Evolutionary conservation across 2,797 vertebrate genomes (phyloP).

Genomic region (Danionella dracula): DNA sequence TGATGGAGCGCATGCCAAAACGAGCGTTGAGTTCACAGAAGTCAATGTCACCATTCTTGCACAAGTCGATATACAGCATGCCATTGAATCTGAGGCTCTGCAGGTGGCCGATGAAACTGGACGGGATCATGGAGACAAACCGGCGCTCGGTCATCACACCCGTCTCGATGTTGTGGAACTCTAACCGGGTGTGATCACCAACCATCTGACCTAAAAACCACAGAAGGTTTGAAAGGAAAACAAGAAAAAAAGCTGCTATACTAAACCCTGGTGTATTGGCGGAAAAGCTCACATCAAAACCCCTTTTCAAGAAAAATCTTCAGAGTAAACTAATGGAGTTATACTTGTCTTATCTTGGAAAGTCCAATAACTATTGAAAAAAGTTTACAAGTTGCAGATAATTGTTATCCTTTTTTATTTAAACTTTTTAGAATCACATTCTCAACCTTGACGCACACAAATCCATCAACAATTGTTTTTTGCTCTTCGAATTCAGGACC

Average conservation of each 20-base stretch:
- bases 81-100: conserved; percentile 99
- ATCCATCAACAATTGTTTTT: neutral
- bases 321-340: too few species aligned
- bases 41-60: conserved; percentile 98
- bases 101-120: conserved; percentile 96
- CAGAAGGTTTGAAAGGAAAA: conserved; percentile 53
- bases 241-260: conserved; percentile 63
- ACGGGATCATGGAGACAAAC: conserved; percentile 90
- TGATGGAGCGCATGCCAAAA: conserved; percentile 93
- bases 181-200: conserved; percentile 95
- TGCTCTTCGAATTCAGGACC: conserved; percentile 46
- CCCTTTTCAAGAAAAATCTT: neutral
- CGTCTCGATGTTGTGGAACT: conserved; percentile 98
- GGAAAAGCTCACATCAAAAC: neutral
- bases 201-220: conserved; percentile 89
- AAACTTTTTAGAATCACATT: too few species aligned
- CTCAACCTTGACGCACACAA: neutral
- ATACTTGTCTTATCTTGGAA: too few species aligned
- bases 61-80: conserved; percentile 96
- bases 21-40: conserved; percentile 96
- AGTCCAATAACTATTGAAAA: too few species aligned
- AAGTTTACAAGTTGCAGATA: too few species aligned
- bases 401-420: too few species aligned
- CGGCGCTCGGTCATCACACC: conserved; percentile 96
- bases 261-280: conserved; percentile 34